Base-by-base conservation (phyloP, 2,888 invertebrate species). In the Dermolepida albohirtum region DNA sequence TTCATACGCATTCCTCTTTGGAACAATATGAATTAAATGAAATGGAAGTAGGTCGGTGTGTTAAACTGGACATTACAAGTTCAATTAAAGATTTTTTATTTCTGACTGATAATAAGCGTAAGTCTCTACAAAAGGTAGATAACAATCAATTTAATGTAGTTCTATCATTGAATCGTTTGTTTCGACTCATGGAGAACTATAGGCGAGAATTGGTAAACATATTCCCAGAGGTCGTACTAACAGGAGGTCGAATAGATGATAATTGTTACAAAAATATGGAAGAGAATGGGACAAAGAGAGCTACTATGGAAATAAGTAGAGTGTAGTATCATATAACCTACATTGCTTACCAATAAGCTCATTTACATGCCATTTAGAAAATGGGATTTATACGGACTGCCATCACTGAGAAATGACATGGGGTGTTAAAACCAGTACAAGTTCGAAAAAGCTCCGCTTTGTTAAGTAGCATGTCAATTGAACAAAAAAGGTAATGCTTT, bases 221-320 rank as follows among this genome's bases (percentile, higher is more conserved):
- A 59, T 80, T 78, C 73, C 81, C 82, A 76, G 81, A 83, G 73
- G 63, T 80, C 17, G 73, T 81, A 29, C 66, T 83, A n/a, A 72
- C 74, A 14, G 71, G 80, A 62, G 70, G 77, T 34, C 76, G 74
- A 39, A 54, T 29, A n/a, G 67, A 71, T 64, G 12, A 12, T 6
- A 80, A 81, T 73, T 41, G 17, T 49, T 55, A 55, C 17, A 14
- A 5, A 40, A 57, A 43, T 40, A 40, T 16, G 2, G 51, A 4
- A 10, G 29, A 5, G 11, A 27, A 11, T 40, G 57, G 57, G 1
- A 39, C 57, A 16, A 57, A 57, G 17, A 57, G 11, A 11, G 40
- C 41, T 10, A 29, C 22, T 16, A 63, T 64, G 4, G 63, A 43
- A 29, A 17, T 67, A 7, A 49, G 34, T 8, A 67, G 64, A 64